phyloP scores from a whole-genome alignment of 2,113 vertebrate species.

The Montifringilla adamsi region DNA sequence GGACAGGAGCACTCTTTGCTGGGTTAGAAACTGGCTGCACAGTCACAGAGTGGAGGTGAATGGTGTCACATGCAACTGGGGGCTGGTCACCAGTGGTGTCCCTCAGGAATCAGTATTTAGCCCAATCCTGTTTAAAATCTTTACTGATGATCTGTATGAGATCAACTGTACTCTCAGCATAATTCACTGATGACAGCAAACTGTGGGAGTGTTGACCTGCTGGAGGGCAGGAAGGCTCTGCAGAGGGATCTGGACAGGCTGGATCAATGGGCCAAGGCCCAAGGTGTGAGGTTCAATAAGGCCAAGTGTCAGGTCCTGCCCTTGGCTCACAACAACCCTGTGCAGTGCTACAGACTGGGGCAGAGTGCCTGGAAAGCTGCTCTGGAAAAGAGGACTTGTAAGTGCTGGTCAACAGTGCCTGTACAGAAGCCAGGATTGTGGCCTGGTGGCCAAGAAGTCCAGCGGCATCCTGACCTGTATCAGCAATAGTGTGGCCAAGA shows the following conservation, averaged over 20 bases:
- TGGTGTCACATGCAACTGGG: fast-evolving
- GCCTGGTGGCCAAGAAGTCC: background rate
- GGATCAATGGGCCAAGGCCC: background rate
- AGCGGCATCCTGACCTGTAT: background rate
- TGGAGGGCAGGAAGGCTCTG: background rate
- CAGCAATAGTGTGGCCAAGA: background rate
- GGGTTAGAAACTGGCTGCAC: background rate
- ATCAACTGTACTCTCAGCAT: too few relatives aligned
- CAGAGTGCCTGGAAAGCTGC: background rate
- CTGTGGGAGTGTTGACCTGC: background rate
- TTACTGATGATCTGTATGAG: background rate
- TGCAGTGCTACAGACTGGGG: background rate
- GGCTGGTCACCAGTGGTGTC: fast-evolving
- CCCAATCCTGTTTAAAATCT: background rate
- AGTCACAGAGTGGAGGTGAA: background rate
- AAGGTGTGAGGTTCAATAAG: background rate
- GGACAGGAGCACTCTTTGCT: background rate
- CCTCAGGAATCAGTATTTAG: fast-evolving
- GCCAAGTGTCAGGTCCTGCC: background rate
- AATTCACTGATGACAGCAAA: too few relatives aligned
- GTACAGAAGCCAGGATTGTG: background rate
- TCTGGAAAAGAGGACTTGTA: background rate
- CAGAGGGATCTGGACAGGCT: background rate
- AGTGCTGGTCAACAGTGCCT: background rate
- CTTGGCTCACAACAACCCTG: background rate